phyloP scores from a whole-genome alignment of 2,113 vertebrate species.

The Oreochromis spilurus region DNA sequence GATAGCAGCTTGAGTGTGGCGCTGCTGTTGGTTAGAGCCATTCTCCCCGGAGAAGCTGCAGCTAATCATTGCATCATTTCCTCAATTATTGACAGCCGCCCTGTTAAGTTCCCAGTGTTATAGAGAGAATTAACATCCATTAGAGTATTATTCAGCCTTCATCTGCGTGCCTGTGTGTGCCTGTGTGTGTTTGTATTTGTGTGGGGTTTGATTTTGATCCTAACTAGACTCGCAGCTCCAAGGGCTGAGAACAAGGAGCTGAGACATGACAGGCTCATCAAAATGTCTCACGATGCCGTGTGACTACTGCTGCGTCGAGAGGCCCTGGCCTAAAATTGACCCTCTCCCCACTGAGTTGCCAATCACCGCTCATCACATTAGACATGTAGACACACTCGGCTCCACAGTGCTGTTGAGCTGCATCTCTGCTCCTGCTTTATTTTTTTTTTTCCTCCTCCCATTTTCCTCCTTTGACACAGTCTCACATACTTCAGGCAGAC shows the following conservation, averaged over 20 bases:
- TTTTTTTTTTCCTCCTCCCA: background rate
- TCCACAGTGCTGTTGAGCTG: background rate
- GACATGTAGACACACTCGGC: background rate
- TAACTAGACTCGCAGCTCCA: conserved; percentile 5
- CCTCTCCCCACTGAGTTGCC: conserved; percentile 14
- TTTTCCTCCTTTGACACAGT: background rate
- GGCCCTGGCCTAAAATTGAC: conserved; percentile 17
- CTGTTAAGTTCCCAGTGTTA: conserved; percentile 15
- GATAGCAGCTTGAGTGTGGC: background rate
- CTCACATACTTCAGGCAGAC: background rate
- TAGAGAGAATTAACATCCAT: conserved; percentile 36
- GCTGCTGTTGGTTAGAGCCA: background rate
- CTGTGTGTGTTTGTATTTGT: background rate
- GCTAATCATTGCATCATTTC: conserved; percentile 53
- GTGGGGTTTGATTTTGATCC: background rate
- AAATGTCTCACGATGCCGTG: background rate
- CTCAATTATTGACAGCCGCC: conserved; percentile 38
- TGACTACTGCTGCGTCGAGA: conserved; percentile 2
- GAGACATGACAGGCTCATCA: conserved; percentile 36
- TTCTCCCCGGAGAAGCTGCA: background rate
- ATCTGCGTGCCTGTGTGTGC: background rate
- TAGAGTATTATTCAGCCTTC: background rate
- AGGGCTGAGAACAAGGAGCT: background rate
- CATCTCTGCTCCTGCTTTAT: background rate
- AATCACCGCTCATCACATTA: conserved; percentile 33